Percentiles rank a stretch among this genome's conserved stretches.
These are phyloP conservation scores for Morpho deidamia DNA, from an alignment of 2,888 invertebrate species.

Conservation along the genomic window DNA sequence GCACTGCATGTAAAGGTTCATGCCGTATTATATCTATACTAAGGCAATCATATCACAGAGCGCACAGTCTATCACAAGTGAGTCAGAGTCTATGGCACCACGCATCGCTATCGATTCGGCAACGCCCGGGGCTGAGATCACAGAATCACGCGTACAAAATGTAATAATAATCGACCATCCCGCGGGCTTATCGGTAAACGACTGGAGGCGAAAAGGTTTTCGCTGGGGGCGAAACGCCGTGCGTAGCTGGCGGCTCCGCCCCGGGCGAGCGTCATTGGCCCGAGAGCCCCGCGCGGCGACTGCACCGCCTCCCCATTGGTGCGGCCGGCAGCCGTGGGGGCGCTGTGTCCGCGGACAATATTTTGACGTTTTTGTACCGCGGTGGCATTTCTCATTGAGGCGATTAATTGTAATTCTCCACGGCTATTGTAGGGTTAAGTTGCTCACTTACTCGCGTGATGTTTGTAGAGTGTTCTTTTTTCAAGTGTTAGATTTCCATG, in stretches of 20 bases:
- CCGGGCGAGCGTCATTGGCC: slow-evolving; percentile 66
- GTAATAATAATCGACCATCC: slow-evolving; percentile 77
- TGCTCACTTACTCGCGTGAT: slow-evolving; percentile 64
- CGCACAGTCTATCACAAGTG: slow-evolving; percentile 55
- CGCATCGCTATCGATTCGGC: slow-evolving; percentile 62
- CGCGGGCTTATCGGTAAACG: slow-evolving; percentile 77
- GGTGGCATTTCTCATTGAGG: slow-evolving; percentile 70
- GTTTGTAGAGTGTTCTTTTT: slow-evolving; percentile 22
- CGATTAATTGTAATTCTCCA: slow-evolving; percentile 77
- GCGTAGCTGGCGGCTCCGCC: slow-evolving; percentile 72
- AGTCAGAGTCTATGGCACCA: slow-evolving; percentile 35
- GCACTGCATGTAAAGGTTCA: slow-evolving; percentile 76
- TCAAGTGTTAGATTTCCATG: slow-evolving; percentile 17
- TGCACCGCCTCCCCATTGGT: slow-evolving; percentile 62
- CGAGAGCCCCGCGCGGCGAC: slow-evolving; percentile 54
- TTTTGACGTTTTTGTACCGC: slow-evolving; percentile 71
- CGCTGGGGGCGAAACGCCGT: slow-evolving; percentile 74
- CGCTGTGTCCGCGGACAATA: slow-evolving; percentile 57
- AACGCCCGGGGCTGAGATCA: slow-evolving; percentile 63
- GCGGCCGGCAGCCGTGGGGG: slow-evolving; percentile 51
- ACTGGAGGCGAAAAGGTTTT: slow-evolving; percentile 78
- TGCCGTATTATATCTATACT: slow-evolving; percentile 60
- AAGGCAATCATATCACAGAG: slow-evolving; percentile 76
- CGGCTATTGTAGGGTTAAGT: slow-evolving; percentile 74
- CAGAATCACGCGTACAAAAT: slow-evolving; percentile 66